These are phyloP conservation scores for Lordiphosa clarofinis DNA, from an alignment of 1,140 invertebrate species.

Conservation along the genomic window DNA sequence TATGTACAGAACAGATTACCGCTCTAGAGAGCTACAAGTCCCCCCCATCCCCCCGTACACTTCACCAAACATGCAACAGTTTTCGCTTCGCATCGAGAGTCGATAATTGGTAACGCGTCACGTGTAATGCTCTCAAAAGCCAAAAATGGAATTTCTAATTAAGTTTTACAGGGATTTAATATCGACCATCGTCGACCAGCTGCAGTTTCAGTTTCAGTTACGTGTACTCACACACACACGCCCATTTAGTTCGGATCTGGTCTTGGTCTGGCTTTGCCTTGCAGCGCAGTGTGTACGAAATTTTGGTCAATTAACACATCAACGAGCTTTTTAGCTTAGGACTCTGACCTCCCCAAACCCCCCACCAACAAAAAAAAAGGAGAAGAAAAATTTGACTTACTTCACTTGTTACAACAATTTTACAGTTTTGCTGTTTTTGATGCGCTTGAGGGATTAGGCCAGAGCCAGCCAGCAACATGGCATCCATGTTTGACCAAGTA, in stretches of 20 bases:
- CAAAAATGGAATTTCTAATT: conserved; percentile 80
- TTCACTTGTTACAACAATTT: conserved; percentile 53
- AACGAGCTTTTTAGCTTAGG: conserved; percentile 56
- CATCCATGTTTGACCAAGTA: conserved; percentile 6
- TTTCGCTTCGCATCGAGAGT: conserved; percentile 42
- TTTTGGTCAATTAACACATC: conserved; percentile 79
- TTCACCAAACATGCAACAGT: conserved; percentile 46
- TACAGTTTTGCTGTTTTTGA: conserved; percentile 29
- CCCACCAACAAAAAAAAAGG: conserved; percentile 26
- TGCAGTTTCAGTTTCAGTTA: conserved; percentile 10
- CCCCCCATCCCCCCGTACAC: not conserved
- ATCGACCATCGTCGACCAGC: conserved; percentile 48
- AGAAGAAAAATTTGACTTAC: conserved; percentile 52
- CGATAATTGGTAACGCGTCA: conserved; percentile 76
- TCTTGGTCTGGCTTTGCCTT: conserved; percentile 13
- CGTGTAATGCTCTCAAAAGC: conserved; percentile 76
- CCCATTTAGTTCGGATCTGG: too few relatives aligned
- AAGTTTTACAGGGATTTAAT: conserved; percentile 79
- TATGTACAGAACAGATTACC: conserved; percentile 48
- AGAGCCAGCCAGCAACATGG: conserved; percentile 22
- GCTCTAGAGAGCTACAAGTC: conserved; percentile 21
- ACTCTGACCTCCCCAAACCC: conserved; percentile 2
- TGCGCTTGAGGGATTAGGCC: conserved; percentile 64
- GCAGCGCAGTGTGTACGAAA: conserved; percentile 65
- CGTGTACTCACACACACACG: too few relatives aligned